These are phyloP conservation scores for Pao palembangensis DNA, from an alignment of 2,113 vertebrate species.

Conservation along the genomic window DNA sequence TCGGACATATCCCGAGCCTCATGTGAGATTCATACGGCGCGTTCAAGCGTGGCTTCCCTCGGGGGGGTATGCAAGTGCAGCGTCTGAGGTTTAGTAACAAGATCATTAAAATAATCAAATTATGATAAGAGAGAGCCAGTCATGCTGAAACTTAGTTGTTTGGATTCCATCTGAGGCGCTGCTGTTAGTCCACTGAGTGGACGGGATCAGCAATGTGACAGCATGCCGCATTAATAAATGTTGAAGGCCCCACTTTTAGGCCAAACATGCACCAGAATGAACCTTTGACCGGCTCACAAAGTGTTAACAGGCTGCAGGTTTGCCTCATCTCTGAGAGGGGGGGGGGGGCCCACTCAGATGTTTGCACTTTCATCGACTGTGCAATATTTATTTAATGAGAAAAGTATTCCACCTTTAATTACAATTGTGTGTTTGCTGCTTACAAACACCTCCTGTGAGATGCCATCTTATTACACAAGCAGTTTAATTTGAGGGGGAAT, in stretches of 20 bases:
- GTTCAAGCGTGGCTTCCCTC: slow-evolving; percentile 63
- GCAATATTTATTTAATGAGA: slow-evolving; percentile 52
- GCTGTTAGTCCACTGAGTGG: slow-evolving; percentile 44
- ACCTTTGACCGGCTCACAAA: slow-evolving; percentile 37
- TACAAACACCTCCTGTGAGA: slow-evolving; percentile 67
- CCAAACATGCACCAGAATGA: slow-evolving; percentile 42
- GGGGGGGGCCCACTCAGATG: not conserved
- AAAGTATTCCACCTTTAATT: slow-evolving; percentile 70
- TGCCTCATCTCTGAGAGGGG: not conserved
- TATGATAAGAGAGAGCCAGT: slow-evolving; percentile 75
- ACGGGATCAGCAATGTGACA: slow-evolving; percentile 67
- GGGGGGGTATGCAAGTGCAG: slow-evolving; percentile 59
- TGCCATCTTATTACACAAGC: slow-evolving; percentile 64
- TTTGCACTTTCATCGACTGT: slow-evolving; percentile 30
- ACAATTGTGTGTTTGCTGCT: slow-evolving; percentile 55
- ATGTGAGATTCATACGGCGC: slow-evolving; percentile 67
- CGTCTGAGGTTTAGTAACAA: slow-evolving; percentile 68
- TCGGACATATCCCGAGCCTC: slow-evolving; percentile 56
- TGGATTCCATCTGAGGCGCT: slow-evolving; percentile 64
- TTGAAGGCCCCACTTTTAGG: slow-evolving; percentile 37
- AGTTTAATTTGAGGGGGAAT: slow-evolving; percentile 75
- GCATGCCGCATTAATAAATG: slow-evolving; percentile 39
- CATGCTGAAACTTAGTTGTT: slow-evolving; percentile 70
- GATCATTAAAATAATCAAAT: slow-evolving; percentile 84
- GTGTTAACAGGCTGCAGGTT: slow-evolving; percentile 37